These are phyloP conservation scores for Dunckerocampus dactyliophorus DNA, from an alignment of 2,113 vertebrate species.

Conservation along the genomic window DNA sequence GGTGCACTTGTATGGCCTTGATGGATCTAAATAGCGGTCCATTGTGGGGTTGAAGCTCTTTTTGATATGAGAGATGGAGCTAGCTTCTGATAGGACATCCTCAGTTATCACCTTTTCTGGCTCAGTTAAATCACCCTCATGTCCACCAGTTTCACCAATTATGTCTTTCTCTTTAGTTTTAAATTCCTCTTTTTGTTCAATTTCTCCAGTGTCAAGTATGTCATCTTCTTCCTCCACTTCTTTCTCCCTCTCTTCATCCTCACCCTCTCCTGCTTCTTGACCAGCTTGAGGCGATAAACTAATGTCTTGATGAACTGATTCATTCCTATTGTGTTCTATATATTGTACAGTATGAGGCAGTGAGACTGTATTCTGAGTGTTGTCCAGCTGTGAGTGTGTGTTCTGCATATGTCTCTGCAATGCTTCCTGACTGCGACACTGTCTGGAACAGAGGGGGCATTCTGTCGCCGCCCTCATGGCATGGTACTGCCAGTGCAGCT, in stretches of 20 bases:
- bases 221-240: constrained; percentile 83
- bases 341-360: constrained; percentile 39
- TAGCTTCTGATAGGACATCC: constrained; percentile 82
- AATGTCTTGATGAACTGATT: constrained; percentile 85
- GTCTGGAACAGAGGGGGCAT: constrained; percentile 96
- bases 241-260: constrained; percentile 85
- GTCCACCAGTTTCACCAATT: constrained; percentile 78
- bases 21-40: constrained; percentile 95
- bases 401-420: constrained; percentile 96
- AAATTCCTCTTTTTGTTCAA: constrained; percentile 70
- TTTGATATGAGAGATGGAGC: constrained; percentile 77
- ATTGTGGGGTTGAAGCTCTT: constrained; percentile 92
- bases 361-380: constrained; percentile 82
- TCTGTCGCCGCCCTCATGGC: constrained; percentile 97
- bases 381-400: constrained; percentile 76
- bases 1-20: constrained; percentile 95
- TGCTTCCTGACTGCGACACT: constrained; percentile 94
- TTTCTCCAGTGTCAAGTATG: constrained; percentile 22
- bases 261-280: constrained; percentile 85
- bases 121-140: constrained; percentile 80
- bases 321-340: constrained; percentile 80
- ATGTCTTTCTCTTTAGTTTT: constrained; percentile 76
- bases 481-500: constrained; percentile 96
- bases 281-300: constrained; percentile 81
- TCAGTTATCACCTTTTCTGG: constrained; percentile 80